Base-by-base conservation (phyloP, 92 coral and sea anemone genomes). In the Palythoa grandis region DNA sequence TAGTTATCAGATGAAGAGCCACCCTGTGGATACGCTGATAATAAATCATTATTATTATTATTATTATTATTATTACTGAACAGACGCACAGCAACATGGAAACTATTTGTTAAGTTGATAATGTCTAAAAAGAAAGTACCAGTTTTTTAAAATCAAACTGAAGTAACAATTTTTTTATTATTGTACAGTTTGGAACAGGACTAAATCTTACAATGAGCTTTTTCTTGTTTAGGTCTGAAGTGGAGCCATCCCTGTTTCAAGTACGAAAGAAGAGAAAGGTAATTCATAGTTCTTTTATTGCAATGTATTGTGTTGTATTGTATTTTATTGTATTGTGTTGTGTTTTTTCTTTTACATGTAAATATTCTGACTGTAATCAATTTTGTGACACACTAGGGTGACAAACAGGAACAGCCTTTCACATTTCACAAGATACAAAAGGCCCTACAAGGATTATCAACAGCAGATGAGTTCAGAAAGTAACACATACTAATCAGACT, bases 381-480 rank as follows among this genome's bases (percentile, higher is more conserved):
- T 58, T 11, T 58, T 19, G 65, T 15, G 65, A 58, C 37, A 76
- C 25, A 39, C 82, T 43, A 83, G 87, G n/a, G 68, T 16, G 67
- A 76, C 66, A 71, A 58, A 11, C 88, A 80, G 65, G 91, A 79
- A 16, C 86, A 92, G 9, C 10, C 82, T 19, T 82, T 88, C 12
- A 89, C 99, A 40, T 65, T 78, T 24, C 40, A 94, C 8, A 80
- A 87, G 70, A 82, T 95, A 15, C 77, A 72, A 22, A 97, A 93
- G 54, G 93, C 94, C 39, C 89, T 93, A 13, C 83, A 88, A 69
- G 92, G 78, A 15, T 57, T 97, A 70, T 66, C 79, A 20, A 82
- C 97, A 54, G 88, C 91, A 4, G 86, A 90, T 61, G 91, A 85
- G 9, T 86, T 96, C 8, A 93, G 90, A 87, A 83, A 90, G 99